These are phyloP conservation scores for Trimorus sp. DNA, from an alignment of 2,888 invertebrate species.

Conservation along the genomic window DNA sequence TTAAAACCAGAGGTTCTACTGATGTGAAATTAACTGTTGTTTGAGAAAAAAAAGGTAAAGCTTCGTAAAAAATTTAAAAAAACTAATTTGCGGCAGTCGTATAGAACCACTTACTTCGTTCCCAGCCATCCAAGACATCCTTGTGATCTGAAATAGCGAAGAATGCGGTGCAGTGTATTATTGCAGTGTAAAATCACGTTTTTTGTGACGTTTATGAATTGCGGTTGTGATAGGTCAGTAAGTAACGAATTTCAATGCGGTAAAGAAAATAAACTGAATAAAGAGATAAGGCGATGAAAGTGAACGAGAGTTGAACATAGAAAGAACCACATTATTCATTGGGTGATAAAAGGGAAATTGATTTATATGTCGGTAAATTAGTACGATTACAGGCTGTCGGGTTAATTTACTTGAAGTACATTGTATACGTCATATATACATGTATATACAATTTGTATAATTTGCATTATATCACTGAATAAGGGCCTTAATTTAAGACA, in stretches of 20 bases:
- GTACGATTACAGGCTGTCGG: not conserved
- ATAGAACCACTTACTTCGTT: slow-evolving; percentile 53
- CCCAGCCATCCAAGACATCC: slow-evolving; percentile 44
- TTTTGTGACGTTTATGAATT: slow-evolving; percentile 15
- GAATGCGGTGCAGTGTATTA: slow-evolving; percentile 55
- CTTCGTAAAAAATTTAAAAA: not conserved
- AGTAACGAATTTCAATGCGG: slow-evolving; percentile 14
- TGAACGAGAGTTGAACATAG: slow-evolving; percentile 13
- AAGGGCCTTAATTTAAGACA: no score
- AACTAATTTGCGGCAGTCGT: slow-evolving; percentile 13
- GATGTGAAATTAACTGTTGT: no score
- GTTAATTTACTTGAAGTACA: not conserved
- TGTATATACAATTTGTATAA: slow-evolving; percentile 5
- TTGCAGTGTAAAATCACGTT: slow-evolving; percentile 26
- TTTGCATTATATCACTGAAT: not conserved
- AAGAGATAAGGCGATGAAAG: slow-evolving; percentile 21
- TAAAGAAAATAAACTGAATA: slow-evolving; percentile 4
- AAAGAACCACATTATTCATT: slow-evolving; percentile 1
- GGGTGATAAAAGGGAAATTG: not conserved
- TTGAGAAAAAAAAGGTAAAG: no score
- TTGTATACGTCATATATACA: not conserved
- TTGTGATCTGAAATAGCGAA: slow-evolving; percentile 60
- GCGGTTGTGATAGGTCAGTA: slow-evolving; percentile 4
- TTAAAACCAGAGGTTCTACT: slow-evolving; percentile 48
- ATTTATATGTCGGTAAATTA: slow-evolving; percentile 8